Percentiles rank a stretch among this genome's conserved stretches.
Evolutionary conservation across 2,113 vertebrate species (phyloP).

Genomic region (Corynorhinus townsendii): DNA sequence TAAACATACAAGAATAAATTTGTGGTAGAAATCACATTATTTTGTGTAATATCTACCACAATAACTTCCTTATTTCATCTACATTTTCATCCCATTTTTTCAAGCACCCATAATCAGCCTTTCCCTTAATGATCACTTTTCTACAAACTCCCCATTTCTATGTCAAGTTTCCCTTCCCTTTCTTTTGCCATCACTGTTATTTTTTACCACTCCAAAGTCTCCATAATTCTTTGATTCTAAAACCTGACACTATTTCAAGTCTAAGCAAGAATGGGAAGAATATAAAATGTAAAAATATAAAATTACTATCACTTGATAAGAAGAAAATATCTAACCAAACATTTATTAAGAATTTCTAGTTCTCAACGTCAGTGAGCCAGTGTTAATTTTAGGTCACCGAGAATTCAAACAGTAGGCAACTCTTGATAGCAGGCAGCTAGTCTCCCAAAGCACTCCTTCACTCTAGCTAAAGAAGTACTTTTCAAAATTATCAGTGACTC

Average conservation of each 20-base stretch:
- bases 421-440: background rate
- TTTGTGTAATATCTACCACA: background rate
- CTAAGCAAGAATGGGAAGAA: background rate
- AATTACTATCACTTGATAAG: conserved; percentile 12
- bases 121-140: background rate
- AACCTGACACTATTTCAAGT: background rate
- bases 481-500: background rate
- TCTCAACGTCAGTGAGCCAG: background rate
- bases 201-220: background rate
- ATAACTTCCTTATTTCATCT: background rate
- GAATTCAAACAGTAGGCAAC: background rate
- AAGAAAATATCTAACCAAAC: conserved; percentile 16
- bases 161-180: background rate
- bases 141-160: background rate
- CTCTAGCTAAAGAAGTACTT: background rate
- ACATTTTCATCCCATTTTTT: background rate
- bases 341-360: background rate
- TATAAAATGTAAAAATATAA: background rate
- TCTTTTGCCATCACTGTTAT: background rate
- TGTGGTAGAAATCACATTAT: background rate
- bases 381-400: background rate
- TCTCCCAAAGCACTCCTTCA: background rate
- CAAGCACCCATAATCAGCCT: background rate
- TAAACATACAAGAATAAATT: background rate
- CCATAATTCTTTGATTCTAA: conserved; percentile 9